phyloP scores from a whole-genome alignment of 1,140 invertebrate species.

The Bombus picipes region DNA sequence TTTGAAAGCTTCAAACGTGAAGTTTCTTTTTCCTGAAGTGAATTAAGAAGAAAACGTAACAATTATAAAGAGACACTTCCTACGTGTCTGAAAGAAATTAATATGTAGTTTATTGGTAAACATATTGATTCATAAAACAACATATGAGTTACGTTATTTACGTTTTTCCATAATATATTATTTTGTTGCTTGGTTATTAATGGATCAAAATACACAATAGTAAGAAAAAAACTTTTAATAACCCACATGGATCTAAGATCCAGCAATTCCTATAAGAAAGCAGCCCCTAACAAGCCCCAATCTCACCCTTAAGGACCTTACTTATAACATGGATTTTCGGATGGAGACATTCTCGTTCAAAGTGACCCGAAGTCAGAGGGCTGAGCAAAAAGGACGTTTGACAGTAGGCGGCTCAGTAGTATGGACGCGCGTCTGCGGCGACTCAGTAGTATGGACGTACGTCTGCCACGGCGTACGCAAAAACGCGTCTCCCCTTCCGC shows the following conservation, averaged over 20 bases:
- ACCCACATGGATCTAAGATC: not conserved
- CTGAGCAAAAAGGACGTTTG: constrained; percentile 18
- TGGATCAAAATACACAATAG: too few species aligned
- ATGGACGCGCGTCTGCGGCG: not conserved
- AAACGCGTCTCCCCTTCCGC: constrained; percentile 1
- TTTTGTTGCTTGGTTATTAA: too few species aligned
- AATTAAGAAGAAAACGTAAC: too few species aligned
- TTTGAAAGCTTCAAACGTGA: too few species aligned
- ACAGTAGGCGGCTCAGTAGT: not conserved
- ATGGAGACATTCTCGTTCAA: not conserved
- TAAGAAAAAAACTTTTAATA: not conserved
- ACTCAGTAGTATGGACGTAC: not conserved
- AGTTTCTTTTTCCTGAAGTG: too few species aligned
- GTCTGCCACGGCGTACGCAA: not conserved
- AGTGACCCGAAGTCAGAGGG: not conserved
- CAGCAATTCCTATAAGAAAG: not conserved
- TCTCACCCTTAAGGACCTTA: not conserved
- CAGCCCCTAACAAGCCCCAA: not conserved
- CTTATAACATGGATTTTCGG: not conserved
- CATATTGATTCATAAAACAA: too few species aligned
- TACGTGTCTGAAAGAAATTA: too few species aligned
- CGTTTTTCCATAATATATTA: too few species aligned
- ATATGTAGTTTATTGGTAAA: too few species aligned
- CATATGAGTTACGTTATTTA: too few species aligned
- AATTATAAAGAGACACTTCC: too few species aligned